These are phyloP conservation scores for Saccopteryx bilineata DNA, from an alignment of 2,113 vertebrate species.

Conservation along the genomic window DNA sequence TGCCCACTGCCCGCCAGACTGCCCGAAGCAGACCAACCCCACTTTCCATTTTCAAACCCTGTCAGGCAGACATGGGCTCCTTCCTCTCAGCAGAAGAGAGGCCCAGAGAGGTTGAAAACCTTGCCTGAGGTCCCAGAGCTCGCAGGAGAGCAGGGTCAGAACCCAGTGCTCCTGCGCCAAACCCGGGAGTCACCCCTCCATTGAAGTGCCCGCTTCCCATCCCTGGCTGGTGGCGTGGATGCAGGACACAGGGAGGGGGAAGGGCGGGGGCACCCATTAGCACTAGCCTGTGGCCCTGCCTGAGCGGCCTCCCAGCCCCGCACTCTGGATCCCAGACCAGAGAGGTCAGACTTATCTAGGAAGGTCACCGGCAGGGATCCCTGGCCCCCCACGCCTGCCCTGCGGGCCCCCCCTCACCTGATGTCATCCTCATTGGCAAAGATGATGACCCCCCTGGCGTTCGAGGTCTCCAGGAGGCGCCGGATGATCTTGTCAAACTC, in stretches of 20 bases:
- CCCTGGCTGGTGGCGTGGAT: not conserved
- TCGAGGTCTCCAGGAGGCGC: slow-evolving; percentile 94
- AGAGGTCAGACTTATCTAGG: not conserved
- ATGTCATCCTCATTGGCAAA: slow-evolving; percentile 98
- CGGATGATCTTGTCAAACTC: slow-evolving; percentile 98
- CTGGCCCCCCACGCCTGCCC: not conserved
- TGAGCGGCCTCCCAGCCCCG: too few species aligned
- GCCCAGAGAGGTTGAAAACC: not conserved
- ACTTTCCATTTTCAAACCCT: not conserved
- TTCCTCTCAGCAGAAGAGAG: not conserved
- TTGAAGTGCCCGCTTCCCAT: not conserved
- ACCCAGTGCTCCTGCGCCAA: not conserved
- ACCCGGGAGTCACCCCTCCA: not conserved
- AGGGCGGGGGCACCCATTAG: not conserved
- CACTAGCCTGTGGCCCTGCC: not conserved
- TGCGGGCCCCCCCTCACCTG: slow-evolving; percentile 87
- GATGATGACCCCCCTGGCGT: slow-evolving; percentile 94
- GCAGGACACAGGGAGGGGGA: not conserved
- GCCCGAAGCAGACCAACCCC: not conserved
- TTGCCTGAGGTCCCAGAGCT: not conserved
- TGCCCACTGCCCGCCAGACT: not conserved
- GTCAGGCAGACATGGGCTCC: not conserved
- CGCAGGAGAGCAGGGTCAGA: not conserved
- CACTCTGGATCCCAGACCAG: not conserved
- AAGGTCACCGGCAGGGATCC: not conserved